Percentiles rank a stretch among this genome's conserved stretches.
phyloP scores from a whole-genome alignment of 2,888 invertebrate species.

The Gastracanthus pulcherrimus region DNA sequence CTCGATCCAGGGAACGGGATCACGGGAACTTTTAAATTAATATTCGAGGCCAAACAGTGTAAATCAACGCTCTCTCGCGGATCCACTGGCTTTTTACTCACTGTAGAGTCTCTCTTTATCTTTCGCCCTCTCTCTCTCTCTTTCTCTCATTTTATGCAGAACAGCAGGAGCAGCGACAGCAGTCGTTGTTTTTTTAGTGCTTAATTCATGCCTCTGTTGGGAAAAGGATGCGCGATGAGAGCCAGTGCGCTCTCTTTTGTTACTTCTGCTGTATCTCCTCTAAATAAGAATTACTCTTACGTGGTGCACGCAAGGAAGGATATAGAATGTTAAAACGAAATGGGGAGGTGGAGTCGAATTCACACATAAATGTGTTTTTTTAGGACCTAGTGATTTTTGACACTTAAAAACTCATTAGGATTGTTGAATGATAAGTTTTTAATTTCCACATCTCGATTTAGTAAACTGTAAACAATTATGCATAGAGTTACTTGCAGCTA shows the following conservation, averaged over 20 bases:
- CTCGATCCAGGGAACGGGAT: background rate
- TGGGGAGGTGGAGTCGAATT: too few species aligned
- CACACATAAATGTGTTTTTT: too few species aligned
- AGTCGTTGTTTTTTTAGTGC: background rate
- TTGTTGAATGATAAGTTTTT: too few species aligned
- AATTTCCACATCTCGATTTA: too few species aligned
- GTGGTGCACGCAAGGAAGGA: background rate
- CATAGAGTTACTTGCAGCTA: too few species aligned
- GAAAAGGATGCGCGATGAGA: background rate
- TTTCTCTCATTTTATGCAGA: background rate
- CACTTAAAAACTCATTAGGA: too few species aligned
- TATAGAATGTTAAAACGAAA: too few species aligned
- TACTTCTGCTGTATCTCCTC: background rate
- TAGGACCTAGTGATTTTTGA: too few species aligned
- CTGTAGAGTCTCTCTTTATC: too few species aligned
- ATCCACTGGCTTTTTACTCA: background rate
- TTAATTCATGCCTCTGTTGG: slow-evolving; percentile 42
- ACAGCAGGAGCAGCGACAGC: background rate
- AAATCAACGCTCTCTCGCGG: slow-evolving; percentile 64
- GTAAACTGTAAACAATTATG: too few species aligned
- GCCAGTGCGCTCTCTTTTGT: background rate
- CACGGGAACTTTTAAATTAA: slow-evolving; percentile 71
- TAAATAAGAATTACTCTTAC: slow-evolving; percentile 34
- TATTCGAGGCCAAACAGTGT: slow-evolving; percentile 71
- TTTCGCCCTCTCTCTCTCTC: too few species aligned